These are phyloP conservation scores for Denticeps clupeoides DNA, from an alignment of 2,797 vertebrate genomes.

Conservation along the genomic window DNA sequence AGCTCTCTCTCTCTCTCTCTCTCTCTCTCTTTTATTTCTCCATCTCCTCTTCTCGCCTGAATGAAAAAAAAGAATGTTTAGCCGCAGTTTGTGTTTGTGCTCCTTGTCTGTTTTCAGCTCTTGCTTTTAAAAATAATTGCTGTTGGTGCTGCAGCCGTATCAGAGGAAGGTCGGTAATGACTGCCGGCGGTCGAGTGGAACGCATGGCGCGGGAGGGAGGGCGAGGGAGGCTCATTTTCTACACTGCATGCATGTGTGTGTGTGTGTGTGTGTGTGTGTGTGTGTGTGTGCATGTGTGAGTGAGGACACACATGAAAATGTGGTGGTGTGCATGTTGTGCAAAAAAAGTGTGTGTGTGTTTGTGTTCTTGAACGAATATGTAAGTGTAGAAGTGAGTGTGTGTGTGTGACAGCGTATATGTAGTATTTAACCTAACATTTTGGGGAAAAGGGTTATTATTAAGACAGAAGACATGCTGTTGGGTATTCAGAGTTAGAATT, in stretches of 20 bases:
- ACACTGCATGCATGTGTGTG: constrained; percentile 1
- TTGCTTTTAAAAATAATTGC: constrained; percentile 69
- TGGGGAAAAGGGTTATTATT: no score
- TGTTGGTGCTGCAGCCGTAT: constrained; percentile 53
- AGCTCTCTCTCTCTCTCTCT: background rate
- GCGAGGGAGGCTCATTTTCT: constrained; percentile 31
- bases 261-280: constrained; percentile 12
- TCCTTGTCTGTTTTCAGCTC: constrained; percentile 39
- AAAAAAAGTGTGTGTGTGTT: constrained; percentile 27
- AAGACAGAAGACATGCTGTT: no score
- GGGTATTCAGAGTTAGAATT: no score
- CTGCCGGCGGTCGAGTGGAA: constrained; percentile 48
- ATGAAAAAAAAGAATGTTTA: constrained; percentile 50
- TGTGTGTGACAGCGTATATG: constrained; percentile 5
- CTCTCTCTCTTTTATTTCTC: background rate
- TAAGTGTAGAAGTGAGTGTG: background rate
- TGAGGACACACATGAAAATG: constrained; percentile 5
- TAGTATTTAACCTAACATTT: background rate
- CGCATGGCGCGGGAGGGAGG: constrained; percentile 30
- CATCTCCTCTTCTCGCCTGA: background rate
- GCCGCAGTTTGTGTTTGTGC: constrained; percentile 46
- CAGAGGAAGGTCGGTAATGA: constrained; percentile 58
- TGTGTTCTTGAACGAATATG: constrained; percentile 4
- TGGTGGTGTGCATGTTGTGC: constrained; percentile 12
- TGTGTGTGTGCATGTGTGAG: constrained; percentile 6